Base-by-base conservation (phyloP, 1,140 invertebrate genomes). In the Rhyacophila brunnea region DNA sequence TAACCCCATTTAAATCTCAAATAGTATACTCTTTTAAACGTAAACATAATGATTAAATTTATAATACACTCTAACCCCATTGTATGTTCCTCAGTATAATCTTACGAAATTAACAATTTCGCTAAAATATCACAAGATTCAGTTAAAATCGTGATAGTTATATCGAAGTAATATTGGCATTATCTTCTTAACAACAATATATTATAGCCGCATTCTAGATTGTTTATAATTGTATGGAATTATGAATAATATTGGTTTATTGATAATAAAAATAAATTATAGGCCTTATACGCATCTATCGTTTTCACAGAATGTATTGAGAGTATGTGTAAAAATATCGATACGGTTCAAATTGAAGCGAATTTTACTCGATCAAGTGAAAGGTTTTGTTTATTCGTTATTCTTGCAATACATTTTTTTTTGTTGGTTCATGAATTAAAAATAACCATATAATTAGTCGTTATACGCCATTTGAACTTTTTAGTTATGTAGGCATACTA, bases 221-320 rank as follows among this genome's bases (percentile, higher is more conserved):
- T 48, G 36, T 36, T 64, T 59, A 59, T 64, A 64, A 64, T 64
- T 51, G 36, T 42, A 59, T 64, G 35, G 49, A 18, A 64, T 64
- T 64, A 64, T 40, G 11, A 58, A 49, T 64, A 64, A 59, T 64
- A 64, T 64, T 64, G 47, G 62, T 64, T 64, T 64, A 59, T 59
- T 59, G 56, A 64, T 63, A 58, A 63, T 63, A 59, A 64, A 64
- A 64, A 64, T 64, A 64, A 64, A 64, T 64, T 59, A 59, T 58
- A 64, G 43, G 28, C 38, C 45, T 15, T 47, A 48, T 13, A 28
- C 23, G 23, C 23, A 28, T 28, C n/a, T 28, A 28, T 28, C 23
- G 23, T 28, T 28, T 28, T 28, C 23, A 28, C 23, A 28, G 3
- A 28, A 5, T 28, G 23, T 28, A 28, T 28, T 5, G 23, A 3